Base-by-base conservation (phyloP, 2,113 vertebrate genomes). In the Butorides virescens region DNA sequence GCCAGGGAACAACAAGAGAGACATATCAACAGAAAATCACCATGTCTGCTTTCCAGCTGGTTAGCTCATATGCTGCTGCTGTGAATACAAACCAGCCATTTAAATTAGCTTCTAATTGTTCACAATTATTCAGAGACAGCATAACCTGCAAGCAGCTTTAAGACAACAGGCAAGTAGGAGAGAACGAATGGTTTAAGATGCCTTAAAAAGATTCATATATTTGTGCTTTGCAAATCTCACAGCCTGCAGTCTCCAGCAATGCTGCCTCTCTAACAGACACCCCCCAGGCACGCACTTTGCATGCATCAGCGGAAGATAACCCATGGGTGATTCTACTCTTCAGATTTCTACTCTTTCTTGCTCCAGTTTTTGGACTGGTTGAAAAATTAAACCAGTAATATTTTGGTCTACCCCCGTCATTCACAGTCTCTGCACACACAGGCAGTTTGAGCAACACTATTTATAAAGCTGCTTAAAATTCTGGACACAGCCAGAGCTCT, bases 381-480 rank as follows among this genome's bases (percentile, higher is more conserved):
- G 65, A 91, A 84, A 77, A 95, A 92, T 42, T 46, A 80, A 93
- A 73, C 72, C 59, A 66, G 9, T 16, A 83, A 89, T 76, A 91
- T 95, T 91, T 91, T 77, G 86, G 92, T 86, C 88, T 92, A 34
- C 42, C 67, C 86, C 27, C 29, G 86, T 80, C 3, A 36, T 92
- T 96, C 95, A 76, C 76, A 95, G 95, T 72, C 95, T 66, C 85
- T 42, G 80, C 86, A 85, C 92, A 95, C 88, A 75, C 56, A 87
- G 65, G 76, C 83, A 34, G 61, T 87, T 65, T 65, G 37, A 96
- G 66, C 74, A 84, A 70, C 71, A 50, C 83, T 97, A 92, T 96
- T 97, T 96, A 97, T 94, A 94, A 96, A 94, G 83, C 96, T 95
- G 86, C 68, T 97, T 96, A 96, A 93, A 88, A 97, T 97, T 95